phyloP scores from a whole-genome alignment of 2,888 invertebrate genomes.

The Dusona sp. region DNA sequence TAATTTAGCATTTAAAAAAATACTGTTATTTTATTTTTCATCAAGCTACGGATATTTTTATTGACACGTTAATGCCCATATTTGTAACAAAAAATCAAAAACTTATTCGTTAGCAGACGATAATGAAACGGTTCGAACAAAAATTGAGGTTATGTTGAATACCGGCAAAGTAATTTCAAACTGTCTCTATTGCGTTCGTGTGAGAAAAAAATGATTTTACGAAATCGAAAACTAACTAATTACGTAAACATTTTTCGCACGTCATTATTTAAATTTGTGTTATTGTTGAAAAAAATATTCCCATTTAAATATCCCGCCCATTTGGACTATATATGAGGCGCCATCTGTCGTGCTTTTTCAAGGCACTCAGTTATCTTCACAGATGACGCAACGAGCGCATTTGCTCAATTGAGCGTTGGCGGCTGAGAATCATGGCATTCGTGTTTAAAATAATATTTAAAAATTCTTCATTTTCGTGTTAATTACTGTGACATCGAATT shows the following conservation, averaged over 20 bases:
- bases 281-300: background rate
- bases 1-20: background rate
- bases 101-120: background rate
- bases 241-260: background rate
- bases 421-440: background rate
- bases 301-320: background rate
- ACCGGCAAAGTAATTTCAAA: background rate
- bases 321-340: background rate
- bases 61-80: background rate
- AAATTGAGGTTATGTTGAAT: constrained; percentile 6
- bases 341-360: background rate
- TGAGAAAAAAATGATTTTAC: background rate
- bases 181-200: background rate
- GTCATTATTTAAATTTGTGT: background rate
- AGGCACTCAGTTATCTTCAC: background rate
- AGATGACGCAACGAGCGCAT: background rate
- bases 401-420: background rate
- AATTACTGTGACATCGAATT: background rate
- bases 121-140: background rate
- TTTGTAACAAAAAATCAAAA: background rate
- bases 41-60: background rate
- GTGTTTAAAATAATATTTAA: background rate
- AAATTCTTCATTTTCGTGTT: background rate
- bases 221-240: background rate
- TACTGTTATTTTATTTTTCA: background rate